Conservation (phyloP, 2,113 vertebrate genomes). For the Seriola rivoliana region DNA sequence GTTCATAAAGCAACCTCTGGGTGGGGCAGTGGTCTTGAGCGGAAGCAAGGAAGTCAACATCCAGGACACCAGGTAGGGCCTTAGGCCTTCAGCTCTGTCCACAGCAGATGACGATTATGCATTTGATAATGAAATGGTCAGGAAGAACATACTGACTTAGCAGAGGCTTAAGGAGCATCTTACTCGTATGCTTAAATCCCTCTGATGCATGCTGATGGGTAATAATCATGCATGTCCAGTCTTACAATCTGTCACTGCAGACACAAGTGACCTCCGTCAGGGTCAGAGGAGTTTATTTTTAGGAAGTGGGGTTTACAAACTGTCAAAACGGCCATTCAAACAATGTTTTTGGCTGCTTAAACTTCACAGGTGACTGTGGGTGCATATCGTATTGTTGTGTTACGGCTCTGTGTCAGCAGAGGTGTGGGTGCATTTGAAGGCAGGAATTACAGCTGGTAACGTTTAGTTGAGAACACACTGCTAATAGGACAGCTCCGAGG, state of each 20-base stretch:
- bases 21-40: slow-evolving; percentile 84
- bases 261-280: slow-evolving; percentile 74
- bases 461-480: slow-evolving; percentile 47
- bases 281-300: slow-evolving; percentile 71
- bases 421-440: slow-evolving; percentile 1
- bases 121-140: slow-evolving; percentile 83
- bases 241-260: slow-evolving; percentile 73
- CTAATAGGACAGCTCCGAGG: slow-evolving; percentile 83
- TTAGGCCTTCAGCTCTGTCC: slow-evolving; percentile 69
- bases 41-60: slow-evolving; percentile 78
- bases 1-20: slow-evolving; percentile 86
- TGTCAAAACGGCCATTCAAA: slow-evolving; percentile 12
- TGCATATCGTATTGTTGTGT: not conserved
- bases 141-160: slow-evolving; percentile 83
- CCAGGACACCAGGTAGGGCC: slow-evolving; percentile 80
- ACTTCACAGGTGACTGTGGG: slow-evolving; percentile 16
- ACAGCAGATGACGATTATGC: slow-evolving; percentile 77
- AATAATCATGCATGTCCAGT: slow-evolving; percentile 76
- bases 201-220: slow-evolving; percentile 80
- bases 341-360: slow-evolving; percentile 10
- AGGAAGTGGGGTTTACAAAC: slow-evolving; percentile 37
- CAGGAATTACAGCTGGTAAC: slow-evolving; percentile 14
- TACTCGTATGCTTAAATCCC: slow-evolving; percentile 79
- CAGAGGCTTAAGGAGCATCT: slow-evolving; percentile 79
- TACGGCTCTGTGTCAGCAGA: not conserved